Conservation (phyloP, 2,888 invertebrate genomes). For the Periphyllus acericola region DNA sequence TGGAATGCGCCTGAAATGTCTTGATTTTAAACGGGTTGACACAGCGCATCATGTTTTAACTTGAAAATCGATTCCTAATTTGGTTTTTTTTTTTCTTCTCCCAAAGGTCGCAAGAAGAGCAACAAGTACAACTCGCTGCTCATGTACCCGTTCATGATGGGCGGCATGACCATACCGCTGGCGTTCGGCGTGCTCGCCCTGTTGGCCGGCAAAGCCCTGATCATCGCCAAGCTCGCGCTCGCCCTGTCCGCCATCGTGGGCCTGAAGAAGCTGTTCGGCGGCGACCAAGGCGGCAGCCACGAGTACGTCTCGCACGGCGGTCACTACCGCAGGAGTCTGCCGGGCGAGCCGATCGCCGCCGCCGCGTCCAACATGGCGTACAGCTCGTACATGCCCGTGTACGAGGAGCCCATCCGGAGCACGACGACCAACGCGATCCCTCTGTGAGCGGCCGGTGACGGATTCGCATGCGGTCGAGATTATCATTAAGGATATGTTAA, state of each 20-base stretch:
- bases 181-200: constrained; percentile 85
- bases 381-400: constrained; percentile 71
- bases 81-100: neutral
- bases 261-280: constrained; percentile 80
- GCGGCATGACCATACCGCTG: constrained; percentile 83
- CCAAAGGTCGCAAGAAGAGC: constrained; percentile 72
- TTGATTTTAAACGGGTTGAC: no score
- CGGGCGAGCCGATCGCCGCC: constrained; percentile 63
- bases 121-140: constrained; percentile 78
- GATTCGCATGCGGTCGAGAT: no score
- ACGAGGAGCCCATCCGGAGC: constrained; percentile 51
- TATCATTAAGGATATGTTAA: no score
- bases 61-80: neutral
- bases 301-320: constrained; percentile 64
- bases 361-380: constrained; percentile 73
- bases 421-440: constrained; percentile 33
- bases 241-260: constrained; percentile 86
- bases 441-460: neutral
- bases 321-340: constrained; percentile 65
- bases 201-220: constrained; percentile 85
- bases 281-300: constrained; percentile 68
- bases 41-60: no score
- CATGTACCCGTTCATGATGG: constrained; percentile 81
- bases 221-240: constrained; percentile 84
- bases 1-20: no score